phyloP scores from a whole-genome alignment of 1,140 invertebrate genomes.

The Branchinecta lindahli region DNA sequence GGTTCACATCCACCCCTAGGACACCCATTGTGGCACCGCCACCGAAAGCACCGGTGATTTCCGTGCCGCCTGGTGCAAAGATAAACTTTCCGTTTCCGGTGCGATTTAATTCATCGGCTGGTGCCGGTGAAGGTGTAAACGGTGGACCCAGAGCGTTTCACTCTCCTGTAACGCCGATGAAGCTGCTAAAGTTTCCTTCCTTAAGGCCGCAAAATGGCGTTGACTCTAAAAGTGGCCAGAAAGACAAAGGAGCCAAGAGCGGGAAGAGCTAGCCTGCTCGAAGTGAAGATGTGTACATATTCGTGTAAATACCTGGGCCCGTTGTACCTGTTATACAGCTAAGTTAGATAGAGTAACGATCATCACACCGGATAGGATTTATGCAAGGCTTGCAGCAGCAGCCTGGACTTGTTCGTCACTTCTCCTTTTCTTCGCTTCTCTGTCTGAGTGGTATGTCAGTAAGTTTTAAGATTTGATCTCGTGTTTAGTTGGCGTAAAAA shows the following conservation, averaged over 20 bases:
- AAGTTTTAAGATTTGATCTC: too few relatives aligned
- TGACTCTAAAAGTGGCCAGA: background rate
- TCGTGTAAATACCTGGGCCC: background rate
- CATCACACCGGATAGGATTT: too few relatives aligned
- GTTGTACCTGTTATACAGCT: background rate
- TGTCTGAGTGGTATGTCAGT: too few relatives aligned
- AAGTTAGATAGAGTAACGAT: too few relatives aligned
- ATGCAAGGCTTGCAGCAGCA: too few relatives aligned
- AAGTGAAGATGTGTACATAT: background rate
- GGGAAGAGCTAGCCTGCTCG: background rate
- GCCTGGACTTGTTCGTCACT: too few relatives aligned
- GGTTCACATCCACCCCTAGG: background rate
- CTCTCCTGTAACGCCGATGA: constrained; percentile 2
- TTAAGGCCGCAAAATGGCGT: background rate
- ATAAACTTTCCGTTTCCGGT: background rate
- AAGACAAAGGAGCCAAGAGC: background rate
- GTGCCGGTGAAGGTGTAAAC: background rate
- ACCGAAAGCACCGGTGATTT: background rate
- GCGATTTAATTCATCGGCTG: constrained; percentile 2
- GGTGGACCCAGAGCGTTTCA: background rate
- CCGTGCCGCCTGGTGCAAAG: background rate
- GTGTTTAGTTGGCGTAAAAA: too few relatives aligned
- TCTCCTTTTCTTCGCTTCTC: too few relatives aligned
- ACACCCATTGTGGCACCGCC: background rate
- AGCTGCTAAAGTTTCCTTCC: background rate